Base-by-base conservation (phyloP, 1,140 invertebrate genomes). In the Chironomus striatipennis region DNA sequence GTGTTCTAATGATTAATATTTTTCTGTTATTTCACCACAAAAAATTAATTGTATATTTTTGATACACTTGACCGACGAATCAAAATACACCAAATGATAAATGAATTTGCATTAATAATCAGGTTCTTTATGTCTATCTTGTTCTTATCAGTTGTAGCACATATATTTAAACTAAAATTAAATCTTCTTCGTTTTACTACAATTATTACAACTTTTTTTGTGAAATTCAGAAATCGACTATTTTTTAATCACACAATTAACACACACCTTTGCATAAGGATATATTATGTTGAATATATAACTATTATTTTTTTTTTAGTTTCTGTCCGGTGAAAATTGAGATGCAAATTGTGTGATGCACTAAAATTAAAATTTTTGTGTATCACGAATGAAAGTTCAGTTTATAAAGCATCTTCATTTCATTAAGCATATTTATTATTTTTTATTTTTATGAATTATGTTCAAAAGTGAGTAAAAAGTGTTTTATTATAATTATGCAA, bases 31-130 rank as follows among this genome's bases (percentile, higher is more conserved):
- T 57, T 57, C n/a, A 57, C n/a, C n/a, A 12, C 47, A 57, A 57
- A 12, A 12, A 57, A 57, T 57, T 57, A 57, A 12, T n/a, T 57
- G 2, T 57, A 57, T 57, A 70, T 21, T 20, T 70, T 70, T 70
- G 65, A 34, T 34, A 34, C 65, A 70, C 65, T 70, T 70, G 18
- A 70, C 65, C 18, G 20, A 70, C 65, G 10, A 70, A 10, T 20
- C 18, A 70, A 67, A 70, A 70, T 70, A 70, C 65, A 70, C 65
- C 20, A 57, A 70, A 70, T 70, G 18, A 70, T 21, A 70, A 70
- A 70, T 18, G 65, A 70, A 18, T 70, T 70, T 70, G 65, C 65
- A 70, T 70, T 20, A 70, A 70, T 70, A 15, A 57, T 7, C 7
- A 57, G 1, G n/a, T 57, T n/a, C 9, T 34, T 34, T 57, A 57